Percentiles rank a stretch among this genome's conserved stretches.
phyloP scores from a whole-genome alignment of 1,140 invertebrate genomes.

The Ylistrum balloti region DNA sequence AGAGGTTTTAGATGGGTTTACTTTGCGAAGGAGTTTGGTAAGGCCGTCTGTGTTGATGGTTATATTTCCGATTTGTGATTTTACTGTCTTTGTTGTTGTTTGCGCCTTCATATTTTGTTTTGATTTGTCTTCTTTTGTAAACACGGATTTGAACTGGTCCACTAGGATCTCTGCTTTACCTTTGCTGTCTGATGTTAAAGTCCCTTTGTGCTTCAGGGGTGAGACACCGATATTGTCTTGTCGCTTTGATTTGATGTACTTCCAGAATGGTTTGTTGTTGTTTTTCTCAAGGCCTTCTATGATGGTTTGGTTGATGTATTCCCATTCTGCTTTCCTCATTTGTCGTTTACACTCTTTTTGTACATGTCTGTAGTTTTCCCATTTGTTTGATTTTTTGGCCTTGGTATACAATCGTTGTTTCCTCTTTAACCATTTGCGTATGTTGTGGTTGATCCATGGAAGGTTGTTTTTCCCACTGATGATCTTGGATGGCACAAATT shows the following conservation, averaged over 20 bases:
- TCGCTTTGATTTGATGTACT: conserved; percentile 41
- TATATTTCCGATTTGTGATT: not conserved
- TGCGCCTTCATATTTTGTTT: not conserved
- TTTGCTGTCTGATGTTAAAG: not conserved
- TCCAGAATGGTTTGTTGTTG: conserved; percentile 62
- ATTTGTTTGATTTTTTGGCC: conserved; percentile 47
- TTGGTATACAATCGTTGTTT: conserved; percentile 50
- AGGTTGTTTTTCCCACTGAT: conserved; percentile 19
- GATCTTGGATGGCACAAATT: conserved; percentile 45
- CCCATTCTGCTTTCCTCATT: conserved; percentile 53
- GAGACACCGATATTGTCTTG: not conserved
- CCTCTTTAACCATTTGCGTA: conserved; percentile 43
- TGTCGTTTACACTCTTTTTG: conserved; percentile 53
- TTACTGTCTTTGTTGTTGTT: not conserved
- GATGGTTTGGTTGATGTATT: conserved; percentile 55
- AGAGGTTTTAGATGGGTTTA: conserved; percentile 41
- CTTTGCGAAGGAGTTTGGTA: conserved; percentile 11
- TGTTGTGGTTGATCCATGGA: conserved; percentile 45
- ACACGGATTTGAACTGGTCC: not conserved
- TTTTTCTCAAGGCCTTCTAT: conserved; percentile 56
- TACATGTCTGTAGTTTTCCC: conserved; percentile 43
- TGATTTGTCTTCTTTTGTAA: not conserved
- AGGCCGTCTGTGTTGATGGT: not conserved
- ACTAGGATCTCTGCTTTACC: too few relatives aligned
- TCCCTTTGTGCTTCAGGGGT: not conserved